Evolutionary conservation across 2,888 invertebrate genomes (phyloP).

Genomic region (Xestia sexstrigata): DNA sequence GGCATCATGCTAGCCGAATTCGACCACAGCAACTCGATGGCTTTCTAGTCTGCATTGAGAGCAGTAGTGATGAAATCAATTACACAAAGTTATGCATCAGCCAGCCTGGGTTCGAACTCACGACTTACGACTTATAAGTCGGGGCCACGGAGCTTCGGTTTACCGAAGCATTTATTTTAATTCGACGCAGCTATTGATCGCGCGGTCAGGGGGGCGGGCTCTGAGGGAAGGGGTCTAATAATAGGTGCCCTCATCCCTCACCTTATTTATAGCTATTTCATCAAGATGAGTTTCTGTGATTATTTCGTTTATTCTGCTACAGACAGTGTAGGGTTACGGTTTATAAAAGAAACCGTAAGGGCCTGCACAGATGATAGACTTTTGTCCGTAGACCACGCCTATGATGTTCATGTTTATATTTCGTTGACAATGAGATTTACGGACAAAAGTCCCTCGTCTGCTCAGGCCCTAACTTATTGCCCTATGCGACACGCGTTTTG

Average conservation of each 20-base stretch:
- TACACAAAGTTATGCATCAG: not conserved
- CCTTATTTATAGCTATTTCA: constrained; percentile 27
- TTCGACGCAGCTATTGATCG: constrained; percentile 63
- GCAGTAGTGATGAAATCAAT: not conserved
- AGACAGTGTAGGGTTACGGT: not conserved
- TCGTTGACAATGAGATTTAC: too few relatives aligned
- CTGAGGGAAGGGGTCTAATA: constrained; percentile 38
- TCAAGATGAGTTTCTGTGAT: constrained; percentile 41
- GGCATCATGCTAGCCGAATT: too few relatives aligned
- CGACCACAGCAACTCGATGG: too few relatives aligned
- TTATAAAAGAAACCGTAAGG: not conserved
- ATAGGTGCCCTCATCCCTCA: constrained; percentile 49
- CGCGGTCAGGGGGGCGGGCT: not conserved
- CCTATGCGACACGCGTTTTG: not conserved
- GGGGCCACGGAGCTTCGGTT: not conserved
- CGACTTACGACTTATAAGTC: not conserved
- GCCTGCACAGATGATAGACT: too few relatives aligned
- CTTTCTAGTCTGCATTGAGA: too few relatives aligned
- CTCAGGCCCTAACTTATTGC: not conserved
- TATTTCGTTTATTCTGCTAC: constrained; percentile 9
- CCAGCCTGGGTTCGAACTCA: not conserved
- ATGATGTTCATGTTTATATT: too few relatives aligned
- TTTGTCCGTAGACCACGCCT: too few relatives aligned
- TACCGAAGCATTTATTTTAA: constrained; percentile 56
- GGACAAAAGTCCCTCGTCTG: too few relatives aligned